Conservation (phyloP, 2,113 vertebrate species). For the Puntigrus tetrazona region DNA sequence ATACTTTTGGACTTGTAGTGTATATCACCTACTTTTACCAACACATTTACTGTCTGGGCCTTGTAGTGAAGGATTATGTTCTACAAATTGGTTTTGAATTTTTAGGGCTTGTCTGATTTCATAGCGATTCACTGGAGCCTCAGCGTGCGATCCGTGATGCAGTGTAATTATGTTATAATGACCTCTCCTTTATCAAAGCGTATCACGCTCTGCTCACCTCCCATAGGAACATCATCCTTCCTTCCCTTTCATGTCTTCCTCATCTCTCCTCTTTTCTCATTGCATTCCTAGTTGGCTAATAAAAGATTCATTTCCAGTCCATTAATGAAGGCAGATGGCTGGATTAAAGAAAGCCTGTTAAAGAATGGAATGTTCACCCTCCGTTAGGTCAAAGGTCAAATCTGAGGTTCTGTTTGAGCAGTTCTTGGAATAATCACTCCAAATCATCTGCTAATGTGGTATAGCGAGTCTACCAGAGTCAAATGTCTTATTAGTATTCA, state of each 20-base stretch:
- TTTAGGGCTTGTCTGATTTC: conserved; percentile 22
- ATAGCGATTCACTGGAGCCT: neutral
- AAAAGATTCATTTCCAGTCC: conserved; percentile 23
- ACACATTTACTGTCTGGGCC: neutral
- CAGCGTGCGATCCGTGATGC: neutral
- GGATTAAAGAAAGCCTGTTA: conserved; percentile 16
- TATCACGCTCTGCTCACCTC: neutral
- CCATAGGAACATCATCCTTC: conserved; percentile 5
- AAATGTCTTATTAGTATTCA: neutral
- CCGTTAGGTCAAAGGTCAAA: neutral
- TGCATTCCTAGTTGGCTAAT: conserved; percentile 14
- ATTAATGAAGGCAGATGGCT: conserved; percentile 7
- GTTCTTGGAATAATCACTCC: neutral
- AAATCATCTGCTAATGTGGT: neutral
- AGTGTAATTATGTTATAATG: conserved; percentile 23
- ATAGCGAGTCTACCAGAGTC: neutral
- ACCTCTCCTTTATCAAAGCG: conserved; percentile 25
- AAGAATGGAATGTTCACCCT: neutral
- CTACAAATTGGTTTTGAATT: neutral
- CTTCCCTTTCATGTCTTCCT: conserved; percentile 18
- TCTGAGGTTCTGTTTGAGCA: neutral
- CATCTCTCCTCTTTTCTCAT: conserved; percentile 10
- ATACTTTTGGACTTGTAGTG: neutral
- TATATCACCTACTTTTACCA: neutral
- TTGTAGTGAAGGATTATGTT: neutral